phyloP scores from a whole-genome alignment of 2,888 invertebrate species.

The Oscheius sp. region DNA sequence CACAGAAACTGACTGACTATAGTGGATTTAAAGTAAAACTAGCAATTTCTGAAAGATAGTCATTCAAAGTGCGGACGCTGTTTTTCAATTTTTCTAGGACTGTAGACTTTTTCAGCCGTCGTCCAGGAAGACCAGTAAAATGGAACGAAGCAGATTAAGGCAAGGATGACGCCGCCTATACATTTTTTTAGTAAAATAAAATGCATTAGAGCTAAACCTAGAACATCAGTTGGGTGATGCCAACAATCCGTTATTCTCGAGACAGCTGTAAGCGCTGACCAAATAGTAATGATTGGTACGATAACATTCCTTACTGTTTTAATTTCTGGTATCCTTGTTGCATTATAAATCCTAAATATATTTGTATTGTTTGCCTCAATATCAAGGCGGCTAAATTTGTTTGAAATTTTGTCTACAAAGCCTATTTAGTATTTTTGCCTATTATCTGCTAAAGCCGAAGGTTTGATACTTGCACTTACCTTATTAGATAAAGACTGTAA shows the following conservation, averaged over 20 bases:
- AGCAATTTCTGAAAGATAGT: neutral
- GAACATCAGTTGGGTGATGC: conserved; percentile 69
- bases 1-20: too few relatives aligned
- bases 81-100: conserved; percentile 28
- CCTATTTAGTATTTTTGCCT: neutral
- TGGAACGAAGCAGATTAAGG: conserved; percentile 41
- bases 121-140: conserved; percentile 44
- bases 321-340: conserved; percentile 38
- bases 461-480: conserved; percentile 30
- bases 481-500: conserved; percentile 52
- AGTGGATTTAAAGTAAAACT: neutral
- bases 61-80: conserved; percentile 4
- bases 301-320: conserved; percentile 37
- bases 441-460: neutral
- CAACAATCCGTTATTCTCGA: conserved; percentile 68
- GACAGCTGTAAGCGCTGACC: conserved; percentile 54
- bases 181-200: too few relatives aligned
- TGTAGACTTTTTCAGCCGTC: conserved; percentile 32
- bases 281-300: conserved; percentile 39
- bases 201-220: conserved; percentile 45
- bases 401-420: too few relatives aligned
- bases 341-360: conserved; percentile 40
- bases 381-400: too few relatives aligned
- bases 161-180: conserved; percentile 49
- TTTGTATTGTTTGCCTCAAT: too few relatives aligned